Evolutionary conservation across 1,140 invertebrate genomes (phyloP).

Genomic region (Dryas iulia): DNA sequence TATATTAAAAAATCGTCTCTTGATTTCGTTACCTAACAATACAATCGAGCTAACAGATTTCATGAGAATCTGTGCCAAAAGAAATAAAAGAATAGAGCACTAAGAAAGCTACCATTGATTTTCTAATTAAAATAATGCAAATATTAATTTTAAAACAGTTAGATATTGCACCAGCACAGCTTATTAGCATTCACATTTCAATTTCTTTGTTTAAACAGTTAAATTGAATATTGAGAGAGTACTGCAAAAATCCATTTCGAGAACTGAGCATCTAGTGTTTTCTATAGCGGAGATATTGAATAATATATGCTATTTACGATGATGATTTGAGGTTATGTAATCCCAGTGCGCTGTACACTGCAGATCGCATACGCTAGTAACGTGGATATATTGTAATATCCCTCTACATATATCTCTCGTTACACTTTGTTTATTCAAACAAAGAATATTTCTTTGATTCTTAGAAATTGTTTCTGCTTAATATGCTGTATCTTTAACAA

Average conservation of each 20-base stretch:
- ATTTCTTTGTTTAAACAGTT: constrained; percentile 65
- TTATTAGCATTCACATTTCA: constrained; percentile 42
- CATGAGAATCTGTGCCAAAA: no score
- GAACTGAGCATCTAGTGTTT: constrained; percentile 43
- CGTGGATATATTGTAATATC: constrained; percentile 11
- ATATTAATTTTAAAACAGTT: neutral
- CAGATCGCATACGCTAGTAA: constrained; percentile 40
- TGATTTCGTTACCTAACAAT: no score
- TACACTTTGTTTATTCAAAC: constrained; percentile 17
- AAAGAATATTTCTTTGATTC: neutral
- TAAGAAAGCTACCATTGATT: neutral
- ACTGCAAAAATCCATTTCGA: constrained; percentile 56
- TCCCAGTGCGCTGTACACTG: constrained; percentile 62
- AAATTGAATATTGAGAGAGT: constrained; percentile 61
- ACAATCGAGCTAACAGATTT: no score
- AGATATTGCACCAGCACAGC: neutral
- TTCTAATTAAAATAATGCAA: neutral
- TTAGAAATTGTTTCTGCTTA: neutral
- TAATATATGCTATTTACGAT: constrained; percentile 58
- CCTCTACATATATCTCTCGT: constrained; percentile 12
- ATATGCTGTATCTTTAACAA: neutral
- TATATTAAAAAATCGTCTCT: no score
- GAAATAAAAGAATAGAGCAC: no score
- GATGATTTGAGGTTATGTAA: constrained; percentile 61
- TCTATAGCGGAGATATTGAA: constrained; percentile 48